phyloP scores from a whole-genome alignment of 2,888 invertebrate species.

The Apamea monoglypha region DNA sequence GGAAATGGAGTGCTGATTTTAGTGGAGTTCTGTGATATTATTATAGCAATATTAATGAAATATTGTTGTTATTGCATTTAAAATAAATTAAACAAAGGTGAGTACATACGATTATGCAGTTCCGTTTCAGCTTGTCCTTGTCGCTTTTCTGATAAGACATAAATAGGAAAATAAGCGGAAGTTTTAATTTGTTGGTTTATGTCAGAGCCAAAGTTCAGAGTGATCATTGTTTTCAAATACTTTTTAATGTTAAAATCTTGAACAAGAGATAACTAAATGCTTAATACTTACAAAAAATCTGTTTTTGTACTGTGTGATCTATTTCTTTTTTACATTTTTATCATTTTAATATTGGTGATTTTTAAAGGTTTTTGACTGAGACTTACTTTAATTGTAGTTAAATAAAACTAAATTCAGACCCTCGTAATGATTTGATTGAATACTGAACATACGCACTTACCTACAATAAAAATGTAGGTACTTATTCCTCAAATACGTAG shows the following conservation, averaged over 20 bases:
- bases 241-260: background rate
- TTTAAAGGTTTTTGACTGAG: background rate
- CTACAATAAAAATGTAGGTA: background rate
- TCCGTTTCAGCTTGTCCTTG: background rate
- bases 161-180: slow-evolving; percentile 22
- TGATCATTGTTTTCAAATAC: background rate
- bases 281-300: background rate
- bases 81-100: slow-evolving; percentile 23
- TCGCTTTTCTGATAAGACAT: background rate
- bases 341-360: background rate
- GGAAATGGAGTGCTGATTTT: slow-evolving; percentile 37
- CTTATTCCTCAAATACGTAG: background rate
- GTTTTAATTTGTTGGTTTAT: slow-evolving; percentile 18
- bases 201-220: slow-evolving; percentile 21
- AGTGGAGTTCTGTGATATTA: slow-evolving; percentile 43
- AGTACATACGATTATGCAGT: slow-evolving; percentile 25
- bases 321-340: background rate
- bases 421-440: background rate
- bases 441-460: background rate
- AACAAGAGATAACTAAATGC: background rate
- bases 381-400: background rate
- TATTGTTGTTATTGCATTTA: slow-evolving; percentile 13
- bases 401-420: background rate
- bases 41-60: background rate
- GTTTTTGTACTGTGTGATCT: background rate